Percentiles rank a stretch among this genome's conserved stretches.
Evolutionary conservation across 2,113 vertebrate genomes (phyloP).

Genomic region (Oxyura jamaicensis): DNA sequence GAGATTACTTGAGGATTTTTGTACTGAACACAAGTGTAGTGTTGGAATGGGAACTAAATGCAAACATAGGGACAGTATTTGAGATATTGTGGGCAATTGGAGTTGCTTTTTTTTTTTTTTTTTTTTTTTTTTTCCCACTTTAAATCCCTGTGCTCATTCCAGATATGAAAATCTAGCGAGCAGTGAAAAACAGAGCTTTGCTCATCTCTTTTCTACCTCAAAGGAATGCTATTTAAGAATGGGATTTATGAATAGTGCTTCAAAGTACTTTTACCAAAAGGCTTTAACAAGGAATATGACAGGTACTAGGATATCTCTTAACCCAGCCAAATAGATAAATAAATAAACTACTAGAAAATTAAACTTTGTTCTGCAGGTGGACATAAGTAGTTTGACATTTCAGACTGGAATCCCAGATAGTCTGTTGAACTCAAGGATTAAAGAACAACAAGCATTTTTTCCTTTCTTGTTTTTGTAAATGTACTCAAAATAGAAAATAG

Average conservation of each 20-base stretch:
- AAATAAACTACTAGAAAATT: constrained; percentile 56
- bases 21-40: rapidly evolving
- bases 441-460: neutral
- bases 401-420: constrained; percentile 16
- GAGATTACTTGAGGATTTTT: rapidly evolving
- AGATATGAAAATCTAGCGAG: constrained; percentile 43
- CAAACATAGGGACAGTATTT: neutral
- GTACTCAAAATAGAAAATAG: neutral
- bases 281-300: constrained; percentile 44
- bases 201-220: neutral
- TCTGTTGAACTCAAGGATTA: constrained; percentile 29
- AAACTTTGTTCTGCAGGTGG: constrained; percentile 46
- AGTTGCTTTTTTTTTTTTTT: neutral
- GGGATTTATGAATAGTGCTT: constrained; percentile 20
- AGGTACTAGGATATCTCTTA: constrained; percentile 23
- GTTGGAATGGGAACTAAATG: neutral
- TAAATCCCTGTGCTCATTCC: neutral
- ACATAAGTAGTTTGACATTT: constrained; percentile 42
- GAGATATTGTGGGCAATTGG: neutral
- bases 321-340: constrained; percentile 33
- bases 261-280: constrained; percentile 40
- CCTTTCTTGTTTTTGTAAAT: constrained; percentile 2
- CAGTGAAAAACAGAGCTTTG: neutral
- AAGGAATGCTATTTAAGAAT: constrained; percentile 22
- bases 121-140: neutral